Percentiles rank a stretch among this genome's conserved stretches.
phyloP scores from a whole-genome alignment of 2,113 vertebrate genomes.

The Sinocyclocheilus anophthalmus region DNA sequence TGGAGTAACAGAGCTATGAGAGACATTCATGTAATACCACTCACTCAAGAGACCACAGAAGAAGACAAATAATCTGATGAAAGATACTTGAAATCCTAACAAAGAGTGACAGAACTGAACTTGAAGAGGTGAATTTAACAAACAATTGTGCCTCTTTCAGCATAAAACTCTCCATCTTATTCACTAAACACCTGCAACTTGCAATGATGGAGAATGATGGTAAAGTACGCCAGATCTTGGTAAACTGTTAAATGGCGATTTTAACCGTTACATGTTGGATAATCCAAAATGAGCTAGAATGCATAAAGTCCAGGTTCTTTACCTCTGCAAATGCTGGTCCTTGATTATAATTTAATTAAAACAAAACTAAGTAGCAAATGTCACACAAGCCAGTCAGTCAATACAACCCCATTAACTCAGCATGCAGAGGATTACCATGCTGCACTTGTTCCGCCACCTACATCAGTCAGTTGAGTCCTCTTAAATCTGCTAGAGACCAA shows the following conservation, averaged over 20 bases:
- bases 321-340: neutral
- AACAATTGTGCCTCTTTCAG: neutral
- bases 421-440: constrained; percentile 39
- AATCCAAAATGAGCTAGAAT: neutral
- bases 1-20: constrained; percentile 24
- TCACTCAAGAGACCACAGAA: constrained; percentile 14
- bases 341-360: constrained; percentile 38
- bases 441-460: constrained; percentile 10
- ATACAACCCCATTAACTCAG: constrained; percentile 37
- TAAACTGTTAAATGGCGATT: neutral
- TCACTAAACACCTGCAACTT: neutral
- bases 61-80: constrained; percentile 6
- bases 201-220: neutral
- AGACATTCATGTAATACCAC: neutral
- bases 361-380: constrained; percentile 13
- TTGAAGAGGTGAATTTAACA: neutral
- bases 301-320: neutral
- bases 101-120: neutral
- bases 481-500: constrained; percentile 24
- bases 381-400: constrained; percentile 23
- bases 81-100: constrained; percentile 11
- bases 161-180: neutral
- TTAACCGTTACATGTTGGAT: neutral
- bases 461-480: constrained; percentile 10
- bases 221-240: neutral